Conservation (phyloP, 64 coral and sea anemone genomes). For the Pachyseris speciosa region DNA sequence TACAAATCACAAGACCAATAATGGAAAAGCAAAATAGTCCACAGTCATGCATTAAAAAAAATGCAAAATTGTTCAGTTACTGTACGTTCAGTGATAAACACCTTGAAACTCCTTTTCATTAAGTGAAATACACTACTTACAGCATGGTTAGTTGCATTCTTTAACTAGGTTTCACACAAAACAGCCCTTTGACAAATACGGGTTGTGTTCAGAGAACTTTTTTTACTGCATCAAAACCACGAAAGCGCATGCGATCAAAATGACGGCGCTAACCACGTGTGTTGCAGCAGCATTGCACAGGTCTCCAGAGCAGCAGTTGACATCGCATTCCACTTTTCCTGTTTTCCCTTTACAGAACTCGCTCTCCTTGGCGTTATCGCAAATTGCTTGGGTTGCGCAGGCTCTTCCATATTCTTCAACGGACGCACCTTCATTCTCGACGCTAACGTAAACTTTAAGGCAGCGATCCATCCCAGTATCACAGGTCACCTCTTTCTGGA, state of each 20-base stretch:
- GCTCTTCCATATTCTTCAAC: background rate
- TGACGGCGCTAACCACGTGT: background rate
- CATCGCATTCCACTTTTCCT: background rate
- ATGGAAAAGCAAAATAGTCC: too few species aligned
- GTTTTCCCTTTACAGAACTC: background rate
- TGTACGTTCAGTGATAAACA: too few species aligned
- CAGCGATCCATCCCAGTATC: background rate
- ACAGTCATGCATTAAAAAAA: too few species aligned
- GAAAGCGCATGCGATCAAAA: slow-evolving; percentile 9
- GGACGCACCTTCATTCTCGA: background rate
- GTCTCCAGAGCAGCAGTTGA: background rate
- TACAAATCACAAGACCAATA: too few species aligned
- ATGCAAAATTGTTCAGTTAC: too few species aligned
- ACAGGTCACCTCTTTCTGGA: background rate
- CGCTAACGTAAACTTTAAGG: background rate
- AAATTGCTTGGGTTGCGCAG: background rate
- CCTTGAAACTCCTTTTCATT: too few species aligned
- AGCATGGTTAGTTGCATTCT: too few species aligned
- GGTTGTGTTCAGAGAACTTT: slow-evolving; percentile 16
- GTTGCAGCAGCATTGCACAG: slow-evolving; percentile 2
- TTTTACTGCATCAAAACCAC: slow-evolving; percentile 2
- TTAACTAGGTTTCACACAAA: too few species aligned
- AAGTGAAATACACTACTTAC: too few species aligned
- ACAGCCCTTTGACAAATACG: background rate
- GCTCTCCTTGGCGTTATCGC: background rate